Evolutionary conservation across 2,113 vertebrate species (phyloP), one percentile per base, ranked within the genome.

Genomic region (Forbesichthys papilliferus): DNA sequence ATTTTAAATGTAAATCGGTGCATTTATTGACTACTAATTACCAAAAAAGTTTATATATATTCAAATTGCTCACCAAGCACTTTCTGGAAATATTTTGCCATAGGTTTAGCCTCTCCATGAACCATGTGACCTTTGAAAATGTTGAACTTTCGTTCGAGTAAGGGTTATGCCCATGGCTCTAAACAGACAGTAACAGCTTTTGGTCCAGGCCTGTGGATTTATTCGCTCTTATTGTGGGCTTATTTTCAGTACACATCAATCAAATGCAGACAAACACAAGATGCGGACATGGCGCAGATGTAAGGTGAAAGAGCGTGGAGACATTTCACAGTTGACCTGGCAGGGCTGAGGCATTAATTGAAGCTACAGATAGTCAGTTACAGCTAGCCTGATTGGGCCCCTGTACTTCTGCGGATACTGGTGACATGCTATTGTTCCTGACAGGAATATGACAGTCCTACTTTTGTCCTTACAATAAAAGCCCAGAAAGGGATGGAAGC

Each of bases 311-410:
- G 69, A 83, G 76, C 79, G 66, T 73, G 76, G 74, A 77, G 57
- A 64, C 73, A 81, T 87, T 89, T 85, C 75, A 87, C 82, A 87
- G 74, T 60, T 81, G 81, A 88, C 67, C 86, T 82, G 73, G 72
- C 79, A 75, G 57, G 65, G 77, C 65, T 64, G 66, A 48, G 73
- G 64, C 78, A 88, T 86, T 86, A 86, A 88, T 87, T 80, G 75
- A 27, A 58, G 48, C 49, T 27, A 65, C 64, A 78, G 77, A 57
- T 77, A 61, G 76, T 77, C 78, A 46, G 76, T 27, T 27, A 27
- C 27, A 27, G 7, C 36, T 42, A 42, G 36, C 81, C 58, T 71
- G 64, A 36, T 42, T 65, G 63, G 46, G 62, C 68, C 64, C 67
- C 42, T 42, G 11, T 69, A 27, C 4, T 8, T 56, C 36, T 16